Conservation (phyloP, 2,797 vertebrate species). For the Sebastes diploproa region DNA sequence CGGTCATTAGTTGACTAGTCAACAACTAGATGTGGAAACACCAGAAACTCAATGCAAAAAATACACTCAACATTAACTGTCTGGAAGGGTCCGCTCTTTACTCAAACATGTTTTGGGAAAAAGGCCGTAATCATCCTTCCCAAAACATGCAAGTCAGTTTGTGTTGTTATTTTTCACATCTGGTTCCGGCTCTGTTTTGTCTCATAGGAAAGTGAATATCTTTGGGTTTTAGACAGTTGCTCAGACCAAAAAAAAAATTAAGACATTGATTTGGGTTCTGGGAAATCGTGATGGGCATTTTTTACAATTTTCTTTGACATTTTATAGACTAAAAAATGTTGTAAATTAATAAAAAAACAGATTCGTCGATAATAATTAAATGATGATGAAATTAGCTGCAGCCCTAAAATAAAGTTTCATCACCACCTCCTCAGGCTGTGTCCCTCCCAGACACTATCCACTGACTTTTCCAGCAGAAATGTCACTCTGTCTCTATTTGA, state of each 20-base stretch:
- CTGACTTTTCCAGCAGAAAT: background rate
- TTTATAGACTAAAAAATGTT: background rate
- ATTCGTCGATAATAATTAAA: background rate
- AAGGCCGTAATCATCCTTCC: background rate
- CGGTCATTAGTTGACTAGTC: background rate
- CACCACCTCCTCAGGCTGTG: background rate
- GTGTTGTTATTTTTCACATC: background rate
- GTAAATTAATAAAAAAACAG: background rate
- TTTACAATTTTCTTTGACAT: background rate
- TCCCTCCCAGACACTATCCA: background rate
- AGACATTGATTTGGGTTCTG: background rate
- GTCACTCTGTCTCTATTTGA: background rate
- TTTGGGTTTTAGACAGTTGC: background rate
- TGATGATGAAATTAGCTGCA: background rate
- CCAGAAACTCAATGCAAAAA: background rate
- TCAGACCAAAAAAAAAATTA: background rate
- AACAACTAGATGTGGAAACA: background rate
- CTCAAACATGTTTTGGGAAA: background rate
- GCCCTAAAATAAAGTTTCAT: background rate
- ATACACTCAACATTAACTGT: background rate
- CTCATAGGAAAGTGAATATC: background rate
- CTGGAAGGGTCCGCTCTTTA: background rate
- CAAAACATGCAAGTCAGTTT: background rate
- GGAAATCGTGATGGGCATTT: background rate
- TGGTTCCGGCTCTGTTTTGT: background rate